Percentiles rank a stretch among this genome's conserved stretches.
Evolutionary conservation across 2,113 vertebrate genomes (phyloP).

Genomic region (Mola mola): DNA sequence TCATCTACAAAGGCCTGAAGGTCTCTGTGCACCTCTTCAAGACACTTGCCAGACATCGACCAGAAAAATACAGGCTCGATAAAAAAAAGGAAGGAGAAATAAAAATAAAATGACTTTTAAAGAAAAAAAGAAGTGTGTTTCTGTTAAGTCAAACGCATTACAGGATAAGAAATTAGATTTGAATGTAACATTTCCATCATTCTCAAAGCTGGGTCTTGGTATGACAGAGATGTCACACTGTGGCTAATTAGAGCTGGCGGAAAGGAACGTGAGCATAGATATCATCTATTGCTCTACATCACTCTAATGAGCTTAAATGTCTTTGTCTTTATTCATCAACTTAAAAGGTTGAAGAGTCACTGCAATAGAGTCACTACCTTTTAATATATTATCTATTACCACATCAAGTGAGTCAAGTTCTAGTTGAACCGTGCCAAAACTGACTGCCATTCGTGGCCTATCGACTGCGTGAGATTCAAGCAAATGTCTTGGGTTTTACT

Average conservation of each 20-base stretch:
- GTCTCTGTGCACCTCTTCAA: conserved; percentile 37
- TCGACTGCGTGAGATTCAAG: conserved; percentile 10
- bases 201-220: conserved; percentile 41
- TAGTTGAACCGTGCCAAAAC: conserved; percentile 16
- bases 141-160: conserved; percentile 49
- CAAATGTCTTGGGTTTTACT: no score
- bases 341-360: conserved; percentile 64
- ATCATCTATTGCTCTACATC: conserved; percentile 79
- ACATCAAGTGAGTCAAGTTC: conserved; percentile 24
- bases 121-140: conserved; percentile 16
- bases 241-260: conserved; percentile 75
- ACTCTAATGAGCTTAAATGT: conserved; percentile 77
- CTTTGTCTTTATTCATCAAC: conserved; percentile 75
- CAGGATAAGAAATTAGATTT: conserved; percentile 58
- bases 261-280: conserved; percentile 64
- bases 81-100: conserved; percentile 9
- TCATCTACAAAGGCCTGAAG: conserved; percentile 69
- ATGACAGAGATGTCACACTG: conserved; percentile 72
- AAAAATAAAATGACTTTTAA: conserved; percentile 21
- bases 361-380: conserved; percentile 39
- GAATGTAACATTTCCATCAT: conserved; percentile 74
- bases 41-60: conserved; percentile 43
- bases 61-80: conserved; percentile 8
- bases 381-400: conserved; percentile 28
- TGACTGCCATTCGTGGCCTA: not conserved